A percentile compares a stretch with the other conserved stretches of the same genome.
phyloP scores from a whole-genome alignment of 2,113 vertebrate species.

The Poeciliopsis occidentalis region DNA sequence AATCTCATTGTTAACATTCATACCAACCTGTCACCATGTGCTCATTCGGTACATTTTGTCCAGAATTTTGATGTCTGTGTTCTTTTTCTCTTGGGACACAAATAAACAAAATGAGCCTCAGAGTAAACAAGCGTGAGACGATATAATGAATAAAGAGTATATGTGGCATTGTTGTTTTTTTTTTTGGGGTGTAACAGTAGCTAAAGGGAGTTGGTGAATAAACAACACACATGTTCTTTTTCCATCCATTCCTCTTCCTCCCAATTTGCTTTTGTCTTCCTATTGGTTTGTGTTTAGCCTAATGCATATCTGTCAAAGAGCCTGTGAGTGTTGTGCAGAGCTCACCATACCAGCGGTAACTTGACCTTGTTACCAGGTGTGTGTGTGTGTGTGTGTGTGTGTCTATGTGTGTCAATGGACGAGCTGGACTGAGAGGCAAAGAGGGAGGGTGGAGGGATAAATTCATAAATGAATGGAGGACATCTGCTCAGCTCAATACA shows the following conservation, averaged over 20 bases:
- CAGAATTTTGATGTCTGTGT: neutral
- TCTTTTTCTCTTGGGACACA: conserved; percentile 5
- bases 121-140: conserved; percentile 28
- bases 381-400: conserved; percentile 59
- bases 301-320: conserved; percentile 19
- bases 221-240: conserved; percentile 23
- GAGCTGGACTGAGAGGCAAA: conserved; percentile 53
- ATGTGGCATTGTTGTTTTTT: conserved; percentile 12
- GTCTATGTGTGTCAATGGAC: conserved; percentile 13
- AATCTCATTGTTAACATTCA: conserved; percentile 67
- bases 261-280: neutral
- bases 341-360: conserved; percentile 94
- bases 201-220: conserved; percentile 41
- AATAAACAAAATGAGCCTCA: conserved; percentile 15
- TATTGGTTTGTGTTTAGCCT: conserved; percentile 4
- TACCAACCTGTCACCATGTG: conserved; percentile 57
- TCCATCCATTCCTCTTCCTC: conserved; percentile 21
- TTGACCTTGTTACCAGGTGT: conserved; percentile 92
- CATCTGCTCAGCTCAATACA: conserved; percentile 92
- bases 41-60: neutral
- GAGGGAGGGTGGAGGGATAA: conserved; percentile 80
- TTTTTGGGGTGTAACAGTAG: conserved; percentile 17
- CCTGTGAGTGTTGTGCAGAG: conserved; percentile 33
- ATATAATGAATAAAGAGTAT: conserved; percentile 29
- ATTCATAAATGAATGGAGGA: conserved; percentile 99